A percentile compares a stretch with the other conserved stretches of the same genome.
Conservation (phyloP, 2,113 vertebrate genomes). For the Laterallus jamaicensis region DNA sequence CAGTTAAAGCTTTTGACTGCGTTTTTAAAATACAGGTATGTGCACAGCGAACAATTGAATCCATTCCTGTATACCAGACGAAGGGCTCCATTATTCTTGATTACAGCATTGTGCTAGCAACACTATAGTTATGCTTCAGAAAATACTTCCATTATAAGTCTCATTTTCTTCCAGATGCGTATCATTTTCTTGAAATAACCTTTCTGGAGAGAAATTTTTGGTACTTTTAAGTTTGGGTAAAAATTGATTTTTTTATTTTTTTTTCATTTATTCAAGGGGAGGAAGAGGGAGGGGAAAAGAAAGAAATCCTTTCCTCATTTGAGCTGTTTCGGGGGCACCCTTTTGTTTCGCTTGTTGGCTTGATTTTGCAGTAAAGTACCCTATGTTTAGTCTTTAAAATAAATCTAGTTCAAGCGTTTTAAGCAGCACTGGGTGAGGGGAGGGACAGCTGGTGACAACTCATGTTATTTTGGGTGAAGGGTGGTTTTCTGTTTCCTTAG, state of each 20-base stretch:
- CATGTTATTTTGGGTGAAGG: background rate
- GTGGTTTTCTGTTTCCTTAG: background rate
- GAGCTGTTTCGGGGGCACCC: background rate
- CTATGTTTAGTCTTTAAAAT: background rate
- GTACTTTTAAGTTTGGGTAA: background rate
- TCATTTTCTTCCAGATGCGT: conserved; percentile 44
- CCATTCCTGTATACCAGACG: background rate
- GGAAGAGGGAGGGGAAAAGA: background rate
- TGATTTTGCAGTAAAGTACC: background rate
- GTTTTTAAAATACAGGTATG: conserved; percentile 52
- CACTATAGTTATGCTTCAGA: conserved; percentile 25
- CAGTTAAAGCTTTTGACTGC: background rate
- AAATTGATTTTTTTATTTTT: background rate
- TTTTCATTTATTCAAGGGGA: background rate
- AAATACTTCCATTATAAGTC: conserved; percentile 42
- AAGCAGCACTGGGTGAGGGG: background rate
- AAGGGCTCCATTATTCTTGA: conserved; percentile 57
- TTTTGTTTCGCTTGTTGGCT: background rate
- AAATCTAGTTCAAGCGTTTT: background rate
- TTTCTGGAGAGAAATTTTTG: background rate
- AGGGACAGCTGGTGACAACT: background rate
- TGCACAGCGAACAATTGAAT: background rate
- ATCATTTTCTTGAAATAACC: conserved; percentile 39
- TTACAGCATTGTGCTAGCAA: conserved; percentile 45
- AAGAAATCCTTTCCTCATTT: background rate